Evolutionary conservation across 1,140 invertebrate genomes (phyloP).

Genomic region (Drosophila nebulosa): DNA sequence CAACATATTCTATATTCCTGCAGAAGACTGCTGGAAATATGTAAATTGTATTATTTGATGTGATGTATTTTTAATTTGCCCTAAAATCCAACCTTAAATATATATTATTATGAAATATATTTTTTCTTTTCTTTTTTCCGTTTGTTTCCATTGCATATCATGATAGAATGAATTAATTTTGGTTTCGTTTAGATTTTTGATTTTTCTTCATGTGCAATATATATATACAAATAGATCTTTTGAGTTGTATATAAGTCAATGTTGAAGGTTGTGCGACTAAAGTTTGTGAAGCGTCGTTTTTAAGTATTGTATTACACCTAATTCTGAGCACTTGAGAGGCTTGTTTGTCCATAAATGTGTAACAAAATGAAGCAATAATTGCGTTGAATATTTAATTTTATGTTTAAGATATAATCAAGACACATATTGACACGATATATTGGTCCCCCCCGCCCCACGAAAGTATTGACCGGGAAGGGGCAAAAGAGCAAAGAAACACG

Average conservation of each 20-base stretch:
- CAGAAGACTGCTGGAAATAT: constrained; percentile 27
- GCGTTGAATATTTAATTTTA: constrained; percentile 69
- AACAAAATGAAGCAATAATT: constrained; percentile 68
- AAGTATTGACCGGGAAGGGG: not conserved
- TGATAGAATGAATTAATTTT: constrained; percentile 11
- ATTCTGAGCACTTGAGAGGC: constrained; percentile 32
- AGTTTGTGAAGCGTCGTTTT: constrained; percentile 65
- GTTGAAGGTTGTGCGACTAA: constrained; percentile 70
- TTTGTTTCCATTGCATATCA: not conserved
- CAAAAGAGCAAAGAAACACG: constrained; percentile 13
- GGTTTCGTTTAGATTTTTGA: not conserved
- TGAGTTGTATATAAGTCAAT: constrained; percentile 28
- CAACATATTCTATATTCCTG: constrained; percentile 56
- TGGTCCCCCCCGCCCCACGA: not conserved
- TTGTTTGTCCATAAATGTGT: constrained; percentile 48
- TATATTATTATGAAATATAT: constrained; percentile 63
- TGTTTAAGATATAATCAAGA: constrained; percentile 61
- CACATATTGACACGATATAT: constrained; percentile 24
- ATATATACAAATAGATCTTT: constrained; percentile 32
- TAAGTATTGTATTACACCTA: constrained; percentile 37
- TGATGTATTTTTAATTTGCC: constrained; percentile 77
- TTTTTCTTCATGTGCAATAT: constrained; percentile 52
- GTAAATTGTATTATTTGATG: constrained; percentile 78
- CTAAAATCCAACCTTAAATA: constrained; percentile 37
- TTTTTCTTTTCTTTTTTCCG: constrained; percentile 48